Conservation (phyloP, 2,797 vertebrate species). For the Pygocentrus nattereri region DNA sequence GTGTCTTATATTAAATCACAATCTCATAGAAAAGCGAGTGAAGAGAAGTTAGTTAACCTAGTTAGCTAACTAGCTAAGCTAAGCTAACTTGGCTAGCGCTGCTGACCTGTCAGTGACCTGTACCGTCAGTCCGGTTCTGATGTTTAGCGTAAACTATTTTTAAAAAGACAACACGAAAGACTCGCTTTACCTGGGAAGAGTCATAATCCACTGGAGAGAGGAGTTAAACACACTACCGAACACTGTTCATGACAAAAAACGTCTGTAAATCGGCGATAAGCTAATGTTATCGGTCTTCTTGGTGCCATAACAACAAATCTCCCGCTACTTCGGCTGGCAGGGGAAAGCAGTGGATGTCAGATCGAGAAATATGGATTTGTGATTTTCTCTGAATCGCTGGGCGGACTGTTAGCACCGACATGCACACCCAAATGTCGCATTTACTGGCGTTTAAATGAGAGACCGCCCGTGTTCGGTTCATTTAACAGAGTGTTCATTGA, state of each 20-base stretch:
- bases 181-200: not conserved
- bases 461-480: too few relatives aligned
- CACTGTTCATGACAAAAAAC: not conserved
- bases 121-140: not conserved
- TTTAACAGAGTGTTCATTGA: too few relatives aligned
- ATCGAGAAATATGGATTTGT: not conserved
- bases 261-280: not conserved
- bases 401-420: too few relatives aligned
- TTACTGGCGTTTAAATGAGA: too few relatives aligned
- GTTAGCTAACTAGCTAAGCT: not conserved
- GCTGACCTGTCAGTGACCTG: not conserved
- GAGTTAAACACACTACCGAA: not conserved
- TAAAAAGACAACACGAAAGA: not conserved
- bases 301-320: conserved; percentile 41
- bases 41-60: not conserved
- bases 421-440: too few relatives aligned
- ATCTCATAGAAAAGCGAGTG: not conserved
- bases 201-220: not conserved
- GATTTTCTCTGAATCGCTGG: too few relatives aligned
- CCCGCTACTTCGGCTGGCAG: conserved; percentile 48
- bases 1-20: too few relatives aligned
- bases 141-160: not conserved
- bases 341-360: conserved; percentile 33
- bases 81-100: not conserved
- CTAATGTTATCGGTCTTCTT: not conserved